These are phyloP conservation scores for Prolemur simus DNA, from an alignment of 2,113 vertebrate species.

Conservation along the genomic window DNA sequence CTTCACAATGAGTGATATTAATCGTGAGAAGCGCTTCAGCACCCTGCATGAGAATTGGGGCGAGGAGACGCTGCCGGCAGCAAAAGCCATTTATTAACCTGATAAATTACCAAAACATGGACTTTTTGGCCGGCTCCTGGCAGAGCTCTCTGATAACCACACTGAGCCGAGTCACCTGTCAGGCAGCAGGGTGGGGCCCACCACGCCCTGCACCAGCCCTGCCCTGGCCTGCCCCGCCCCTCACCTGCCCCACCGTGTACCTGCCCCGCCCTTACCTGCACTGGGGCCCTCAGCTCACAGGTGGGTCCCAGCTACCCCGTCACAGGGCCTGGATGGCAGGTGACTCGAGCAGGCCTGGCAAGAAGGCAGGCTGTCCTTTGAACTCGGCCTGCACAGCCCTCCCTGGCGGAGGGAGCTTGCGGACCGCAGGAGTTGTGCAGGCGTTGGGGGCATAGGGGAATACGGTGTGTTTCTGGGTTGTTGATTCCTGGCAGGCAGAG, in stretches of 20 bases:
- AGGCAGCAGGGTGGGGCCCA: background rate
- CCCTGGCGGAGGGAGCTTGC: background rate
- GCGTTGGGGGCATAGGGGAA: background rate
- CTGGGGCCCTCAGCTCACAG: background rate
- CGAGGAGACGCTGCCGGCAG: slow-evolving; percentile 61
- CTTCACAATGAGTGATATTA: slow-evolving; percentile 85
- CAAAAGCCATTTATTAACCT: slow-evolving; percentile 81
- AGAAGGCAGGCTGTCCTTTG: background rate
- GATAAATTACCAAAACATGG: slow-evolving; percentile 74
- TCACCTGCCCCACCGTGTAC: too few relatives aligned
- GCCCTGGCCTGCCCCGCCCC: too few relatives aligned
- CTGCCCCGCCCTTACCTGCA: too few relatives aligned
- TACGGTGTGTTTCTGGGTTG: background rate
- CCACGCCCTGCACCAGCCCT: rapidly evolving
- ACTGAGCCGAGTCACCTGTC: background rate
- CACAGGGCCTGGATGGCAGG: background rate
- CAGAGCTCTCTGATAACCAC: background rate
- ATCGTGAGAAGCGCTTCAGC: slow-evolving; percentile 80
- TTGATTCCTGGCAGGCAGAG: background rate
- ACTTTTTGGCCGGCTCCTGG: slow-evolving; percentile 70
- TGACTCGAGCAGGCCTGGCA: background rate
- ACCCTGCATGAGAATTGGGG: slow-evolving; percentile 69
- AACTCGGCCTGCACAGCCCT: background rate
- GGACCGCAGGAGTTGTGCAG: too few relatives aligned
- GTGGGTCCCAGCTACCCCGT: background rate